Percentiles rank a stretch among this genome's conserved stretches.
Evolutionary conservation across 2,113 vertebrate genomes (phyloP).

Genomic region (Scartelaos histophorus): DNA sequence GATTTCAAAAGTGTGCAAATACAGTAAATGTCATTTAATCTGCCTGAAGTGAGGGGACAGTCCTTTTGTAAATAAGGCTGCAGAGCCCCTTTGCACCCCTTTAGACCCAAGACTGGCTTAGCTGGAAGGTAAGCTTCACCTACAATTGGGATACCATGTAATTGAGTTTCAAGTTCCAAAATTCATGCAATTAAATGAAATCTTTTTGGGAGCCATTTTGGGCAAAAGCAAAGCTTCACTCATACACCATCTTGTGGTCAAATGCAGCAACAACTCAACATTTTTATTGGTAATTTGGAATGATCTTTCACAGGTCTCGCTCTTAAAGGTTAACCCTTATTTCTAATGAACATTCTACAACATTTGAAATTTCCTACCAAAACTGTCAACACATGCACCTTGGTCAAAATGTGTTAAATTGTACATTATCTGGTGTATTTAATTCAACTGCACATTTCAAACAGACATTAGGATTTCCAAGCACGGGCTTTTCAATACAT

Average conservation of each 20-base stretch:
- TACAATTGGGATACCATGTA: too few species aligned
- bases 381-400: neutral
- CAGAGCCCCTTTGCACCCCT: too few species aligned
- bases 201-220: neutral
- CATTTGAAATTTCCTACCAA: neutral
- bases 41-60: too few species aligned
- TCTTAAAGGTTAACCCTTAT: neutral
- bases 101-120: too few species aligned
- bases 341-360: neutral
- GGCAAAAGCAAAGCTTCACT: neutral
- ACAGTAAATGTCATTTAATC: too few species aligned
- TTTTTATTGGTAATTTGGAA: conserved; percentile 37
- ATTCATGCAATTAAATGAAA: neutral
- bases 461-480: neutral
- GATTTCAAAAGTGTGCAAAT: too few species aligned
- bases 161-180: too few species aligned
- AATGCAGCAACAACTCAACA: neutral
- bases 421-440: neutral
- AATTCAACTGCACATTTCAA: neutral
- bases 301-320: conserved; percentile 7
- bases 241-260: neutral
- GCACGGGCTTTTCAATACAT: too few species aligned
- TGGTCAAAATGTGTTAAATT: neutral
- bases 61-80: too few species aligned
- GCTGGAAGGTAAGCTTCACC: too few species aligned